Evolutionary conservation across 1,140 invertebrate species (phyloP).

Genomic region (Sarcophaga bullata): DNA sequence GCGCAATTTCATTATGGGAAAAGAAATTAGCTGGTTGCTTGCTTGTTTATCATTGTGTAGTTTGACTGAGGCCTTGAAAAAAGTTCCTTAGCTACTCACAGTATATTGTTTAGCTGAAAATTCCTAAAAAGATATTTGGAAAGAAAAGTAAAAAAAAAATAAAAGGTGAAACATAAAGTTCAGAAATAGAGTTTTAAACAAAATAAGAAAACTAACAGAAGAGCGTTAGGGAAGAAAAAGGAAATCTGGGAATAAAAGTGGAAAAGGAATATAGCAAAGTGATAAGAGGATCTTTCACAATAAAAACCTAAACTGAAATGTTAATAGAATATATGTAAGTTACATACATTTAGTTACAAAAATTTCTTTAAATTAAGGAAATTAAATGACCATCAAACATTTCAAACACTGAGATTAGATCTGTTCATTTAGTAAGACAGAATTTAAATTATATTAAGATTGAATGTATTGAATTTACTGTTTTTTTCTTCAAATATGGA

Average conservation of each 20-base stretch:
- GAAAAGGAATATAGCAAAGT: background rate
- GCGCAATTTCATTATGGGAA: background rate
- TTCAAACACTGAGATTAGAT: too few species aligned
- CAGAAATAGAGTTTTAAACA: constrained; percentile 45
- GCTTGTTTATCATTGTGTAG: background rate
- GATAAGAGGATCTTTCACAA: background rate
- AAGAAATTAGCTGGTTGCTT: background rate
- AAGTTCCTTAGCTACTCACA: constrained; percentile 59
- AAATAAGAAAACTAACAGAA: constrained; percentile 32
- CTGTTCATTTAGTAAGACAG: too few species aligned
- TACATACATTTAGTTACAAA: too few species aligned
- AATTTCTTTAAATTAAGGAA: too few species aligned
- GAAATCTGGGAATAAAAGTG: background rate
- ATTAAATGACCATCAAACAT: too few species aligned
- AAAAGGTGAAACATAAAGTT: constrained; percentile 58
- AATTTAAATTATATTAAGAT: too few species aligned
- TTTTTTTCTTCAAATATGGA: too few species aligned
- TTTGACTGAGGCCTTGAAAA: background rate
- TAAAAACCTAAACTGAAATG: background rate
- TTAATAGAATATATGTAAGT: too few species aligned
- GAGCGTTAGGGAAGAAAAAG: background rate
- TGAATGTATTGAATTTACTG: too few species aligned
- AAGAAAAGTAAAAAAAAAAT: constrained; percentile 57
- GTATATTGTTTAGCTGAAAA: constrained; percentile 65
- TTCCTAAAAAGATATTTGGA: constrained; percentile 57